Percentiles rank a stretch among this genome's conserved stretches.
Evolutionary conservation across 1,140 invertebrate species (phyloP).

Genomic region (Drosophila nebulosa): DNA sequence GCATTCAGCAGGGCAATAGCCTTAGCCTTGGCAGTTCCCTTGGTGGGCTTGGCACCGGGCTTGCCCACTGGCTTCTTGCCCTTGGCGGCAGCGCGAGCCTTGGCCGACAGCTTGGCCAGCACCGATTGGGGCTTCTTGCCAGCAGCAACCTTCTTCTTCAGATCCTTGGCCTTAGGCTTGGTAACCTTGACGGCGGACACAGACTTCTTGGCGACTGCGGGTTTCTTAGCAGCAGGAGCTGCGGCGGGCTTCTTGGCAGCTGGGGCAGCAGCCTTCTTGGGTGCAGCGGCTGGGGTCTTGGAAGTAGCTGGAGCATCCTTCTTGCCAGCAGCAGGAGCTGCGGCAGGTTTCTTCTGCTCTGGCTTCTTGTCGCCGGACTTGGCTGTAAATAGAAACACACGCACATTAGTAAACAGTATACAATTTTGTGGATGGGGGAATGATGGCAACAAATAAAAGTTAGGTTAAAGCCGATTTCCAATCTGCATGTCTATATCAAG

Average conservation of each 20-base stretch:
- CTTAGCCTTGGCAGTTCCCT: conserved; percentile 82
- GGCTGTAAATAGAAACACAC: conserved; percentile 49
- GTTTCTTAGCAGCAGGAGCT: conserved; percentile 71
- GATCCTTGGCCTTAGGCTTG: conserved; percentile 85
- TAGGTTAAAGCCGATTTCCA: conserved; percentile 47
- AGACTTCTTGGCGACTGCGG: conserved; percentile 75
- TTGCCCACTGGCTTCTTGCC: conserved; percentile 64
- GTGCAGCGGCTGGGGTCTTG: conserved; percentile 82
- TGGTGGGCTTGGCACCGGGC: conserved; percentile 67
- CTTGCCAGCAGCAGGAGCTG: conserved; percentile 81
- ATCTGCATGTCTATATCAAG: conserved; percentile 33
- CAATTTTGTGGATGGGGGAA: conserved; percentile 4
- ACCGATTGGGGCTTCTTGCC: conserved; percentile 80
- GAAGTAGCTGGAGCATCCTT: conserved; percentile 74
- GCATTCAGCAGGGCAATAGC: conserved; percentile 81
- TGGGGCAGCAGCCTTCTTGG: conserved; percentile 81
- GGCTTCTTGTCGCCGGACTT: conserved; percentile 80
- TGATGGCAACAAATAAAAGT: conserved; percentile 30
- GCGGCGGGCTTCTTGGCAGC: conserved; percentile 80
- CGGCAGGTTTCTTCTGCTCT: conserved; percentile 74
- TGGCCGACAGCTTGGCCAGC: conserved; percentile 80
- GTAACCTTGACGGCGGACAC: conserved; percentile 57
- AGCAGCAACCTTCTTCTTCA: conserved; percentile 83
- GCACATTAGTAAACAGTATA: conserved; percentile 50
- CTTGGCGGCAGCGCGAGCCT: conserved; percentile 75